Evolutionary conservation across 2,113 vertebrate genomes (phyloP).

Genomic region (Poecile atricapillus): DNA sequence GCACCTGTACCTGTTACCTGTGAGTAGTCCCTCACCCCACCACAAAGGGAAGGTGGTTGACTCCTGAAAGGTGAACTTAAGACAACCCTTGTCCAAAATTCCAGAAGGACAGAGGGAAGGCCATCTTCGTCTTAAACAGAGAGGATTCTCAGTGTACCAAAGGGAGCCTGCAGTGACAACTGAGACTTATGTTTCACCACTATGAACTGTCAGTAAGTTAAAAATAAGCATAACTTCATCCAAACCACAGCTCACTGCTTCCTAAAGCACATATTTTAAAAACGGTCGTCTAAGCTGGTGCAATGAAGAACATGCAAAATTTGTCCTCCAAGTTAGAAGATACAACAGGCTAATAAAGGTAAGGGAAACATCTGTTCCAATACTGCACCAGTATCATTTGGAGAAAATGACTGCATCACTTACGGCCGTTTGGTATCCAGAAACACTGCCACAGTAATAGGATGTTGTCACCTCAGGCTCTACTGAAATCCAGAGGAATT

Average conservation of each 20-base stretch:
- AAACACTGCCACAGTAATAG: constrained; percentile 41
- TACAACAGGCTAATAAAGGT: constrained; percentile 61
- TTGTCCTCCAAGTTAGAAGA: constrained; percentile 39
- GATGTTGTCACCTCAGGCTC: constrained; percentile 54
- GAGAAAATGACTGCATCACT: constrained; percentile 51
- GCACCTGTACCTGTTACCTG: neutral
- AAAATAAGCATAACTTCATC: constrained; percentile 43
- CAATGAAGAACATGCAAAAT: constrained; percentile 33
- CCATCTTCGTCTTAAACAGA: neutral
- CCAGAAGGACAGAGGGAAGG: neutral
- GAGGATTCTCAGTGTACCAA: neutral
- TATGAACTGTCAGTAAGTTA: constrained; percentile 49
- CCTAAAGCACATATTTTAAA: neutral
- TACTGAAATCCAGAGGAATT: constrained; percentile 40
- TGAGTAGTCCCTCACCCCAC: neutral
- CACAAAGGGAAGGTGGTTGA: neutral
- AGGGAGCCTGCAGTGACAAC: neutral
- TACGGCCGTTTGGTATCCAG: constrained; percentile 24
- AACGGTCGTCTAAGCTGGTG: neutral
- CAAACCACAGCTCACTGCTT: constrained; percentile 35
- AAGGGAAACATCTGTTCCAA: constrained; percentile 53
- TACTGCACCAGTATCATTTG: constrained; percentile 23
- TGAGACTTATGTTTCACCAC: neutral
- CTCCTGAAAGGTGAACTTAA: constrained; percentile 1
- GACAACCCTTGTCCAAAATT: neutral